Base-by-base conservation (phyloP, 2,113 vertebrate genomes). In the Hipposideros armiger region DNA sequence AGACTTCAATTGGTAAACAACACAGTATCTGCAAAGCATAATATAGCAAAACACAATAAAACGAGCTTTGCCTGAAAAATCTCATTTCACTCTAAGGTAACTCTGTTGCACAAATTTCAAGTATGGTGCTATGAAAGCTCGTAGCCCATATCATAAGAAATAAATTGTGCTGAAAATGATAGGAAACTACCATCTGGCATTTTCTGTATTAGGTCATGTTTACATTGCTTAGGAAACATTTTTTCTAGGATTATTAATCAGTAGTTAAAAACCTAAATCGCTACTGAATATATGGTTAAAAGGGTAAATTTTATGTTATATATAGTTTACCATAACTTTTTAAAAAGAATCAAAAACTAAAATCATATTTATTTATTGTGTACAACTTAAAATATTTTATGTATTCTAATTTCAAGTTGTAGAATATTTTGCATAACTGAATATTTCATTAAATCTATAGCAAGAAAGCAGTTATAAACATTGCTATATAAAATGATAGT, bases 381-480 rank as follows among this genome's bases (percentile, higher is more conserved):
- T 32, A 58, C 5, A 32, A 15, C 32, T 90, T 86, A 52, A 95
- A 95, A 20, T 77, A 86, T 89, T 77, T 82, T 62, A 93, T 2
- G 73, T 42, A 83, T 24, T 88, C 54, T 90, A 36, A 80, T 89
- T 72, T 94, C 36, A 77, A 91, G 36, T 50, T 94, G 24, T 60
- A 87, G 42, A 94, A 94, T 47, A 91, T 66, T 94, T 84, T 92
- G 14, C 4, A 81, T 95, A 96, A 73, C 5, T 92, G 28, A 96
- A 85, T 40, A 66, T 66, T 50, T 40, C 45, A 91, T 62, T 89
- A 95, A 81, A 42, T n/a, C 42, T 80, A 8, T 2, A 76, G 30
- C 40, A 92, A 87, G 74, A 92, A 74, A 95, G 69, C 11, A 69
- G 8, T 16, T 83, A 42, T 69, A 83, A 94, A 80, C 28, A 82